Conservation (phyloP, 2,797 vertebrate species). For the Spinus olivaceus region DNA sequence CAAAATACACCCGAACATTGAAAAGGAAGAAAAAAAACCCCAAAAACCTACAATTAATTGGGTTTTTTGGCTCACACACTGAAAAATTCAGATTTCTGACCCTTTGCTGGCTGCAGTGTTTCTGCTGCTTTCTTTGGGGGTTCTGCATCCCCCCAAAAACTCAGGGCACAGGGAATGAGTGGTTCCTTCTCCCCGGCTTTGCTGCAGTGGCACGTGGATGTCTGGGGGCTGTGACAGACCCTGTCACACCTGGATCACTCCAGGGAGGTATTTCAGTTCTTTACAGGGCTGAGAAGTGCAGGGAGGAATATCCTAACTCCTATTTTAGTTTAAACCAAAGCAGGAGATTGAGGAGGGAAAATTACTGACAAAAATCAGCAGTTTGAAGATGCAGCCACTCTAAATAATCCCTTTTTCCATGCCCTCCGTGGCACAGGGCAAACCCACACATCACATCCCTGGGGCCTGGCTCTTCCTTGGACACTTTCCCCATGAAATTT, state of each 20-base stretch:
- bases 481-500: neutral
- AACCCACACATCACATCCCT: rapidly evolving
- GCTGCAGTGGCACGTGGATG: neutral
- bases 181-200: neutral
- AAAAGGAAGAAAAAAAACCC: neutral
- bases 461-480: neutral
- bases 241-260: neutral
- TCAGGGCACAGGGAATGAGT: rapidly evolving
- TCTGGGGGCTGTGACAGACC: neutral
- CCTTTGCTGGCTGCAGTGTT: rapidly evolving
- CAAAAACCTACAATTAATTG: neutral
- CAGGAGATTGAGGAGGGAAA: neutral
- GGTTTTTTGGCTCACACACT: rapidly evolving
- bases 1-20: neutral
- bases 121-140: neutral
- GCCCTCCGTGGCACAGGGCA: rapidly evolving
- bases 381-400: rapidly evolving
- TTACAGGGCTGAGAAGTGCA: rapidly evolving
- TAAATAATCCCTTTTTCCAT: neutral
- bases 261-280: neutral
- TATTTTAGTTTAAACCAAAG: neutral
- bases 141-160: neutral
- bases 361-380: rapidly evolving
- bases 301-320: rapidly evolving
- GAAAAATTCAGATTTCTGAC: neutral